These are phyloP conservation scores for Corythornis leucogaster DNA, from an alignment of 2,797 vertebrate species.

Conservation along the genomic window DNA sequence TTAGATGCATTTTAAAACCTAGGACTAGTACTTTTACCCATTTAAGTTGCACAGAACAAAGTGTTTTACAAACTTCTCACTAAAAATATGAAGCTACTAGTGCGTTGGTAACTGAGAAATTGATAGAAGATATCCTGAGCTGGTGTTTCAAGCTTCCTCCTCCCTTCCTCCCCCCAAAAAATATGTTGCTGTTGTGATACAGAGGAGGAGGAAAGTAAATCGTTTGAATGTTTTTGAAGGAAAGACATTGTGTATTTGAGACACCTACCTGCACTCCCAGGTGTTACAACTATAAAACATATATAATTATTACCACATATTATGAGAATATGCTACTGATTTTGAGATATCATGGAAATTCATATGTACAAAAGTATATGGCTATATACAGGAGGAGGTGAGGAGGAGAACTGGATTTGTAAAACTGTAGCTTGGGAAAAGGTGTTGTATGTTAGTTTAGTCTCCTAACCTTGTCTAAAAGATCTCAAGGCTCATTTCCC, in stretches of 20 bases:
- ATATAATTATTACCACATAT: neutral
- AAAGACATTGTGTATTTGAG: neutral
- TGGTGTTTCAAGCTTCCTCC: neutral
- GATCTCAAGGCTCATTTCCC: slow-evolving; percentile 21
- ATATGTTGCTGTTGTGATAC: neutral
- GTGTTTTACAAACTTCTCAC: neutral
- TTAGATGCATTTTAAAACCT: neutral
- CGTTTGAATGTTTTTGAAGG: neutral
- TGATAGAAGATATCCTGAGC: neutral
- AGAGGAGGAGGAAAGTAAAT: neutral
- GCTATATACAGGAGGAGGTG: neutral
- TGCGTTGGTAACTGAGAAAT: neutral
- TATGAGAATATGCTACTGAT: too few relatives aligned
- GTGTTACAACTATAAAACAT: neutral
- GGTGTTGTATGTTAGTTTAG: neutral
- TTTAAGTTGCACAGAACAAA: neutral
- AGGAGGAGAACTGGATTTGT: neutral
- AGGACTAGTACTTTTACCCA: neutral
- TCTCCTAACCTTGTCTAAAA: neutral
- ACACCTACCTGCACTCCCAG: neutral
- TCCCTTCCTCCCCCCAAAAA: neutral
- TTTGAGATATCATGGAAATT: too few relatives aligned
- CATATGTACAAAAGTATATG: too few relatives aligned
- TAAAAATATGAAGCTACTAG: neutral
- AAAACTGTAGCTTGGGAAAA: neutral